Conservation (phyloP, 2,888 invertebrate genomes). For the Drosophila setosimentum region DNA sequence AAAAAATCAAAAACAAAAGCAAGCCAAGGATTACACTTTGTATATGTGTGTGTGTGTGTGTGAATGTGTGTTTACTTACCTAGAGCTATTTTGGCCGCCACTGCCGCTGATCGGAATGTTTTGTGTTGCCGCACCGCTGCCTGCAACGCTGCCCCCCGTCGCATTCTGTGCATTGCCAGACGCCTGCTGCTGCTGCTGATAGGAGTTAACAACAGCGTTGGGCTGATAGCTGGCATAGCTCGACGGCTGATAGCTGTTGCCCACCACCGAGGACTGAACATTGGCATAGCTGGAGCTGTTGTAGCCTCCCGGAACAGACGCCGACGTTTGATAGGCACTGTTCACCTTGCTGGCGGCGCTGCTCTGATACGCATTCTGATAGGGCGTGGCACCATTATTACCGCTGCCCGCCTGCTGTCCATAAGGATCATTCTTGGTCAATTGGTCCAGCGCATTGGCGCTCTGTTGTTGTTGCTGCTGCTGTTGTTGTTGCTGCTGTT, state of each 20-base stretch:
- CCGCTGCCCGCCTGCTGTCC: constrained; percentile 82
- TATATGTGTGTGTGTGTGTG: background rate
- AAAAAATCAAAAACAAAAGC: constrained; percentile 22
- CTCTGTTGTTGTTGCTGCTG: constrained; percentile 60
- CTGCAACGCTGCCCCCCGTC: constrained; percentile 73
- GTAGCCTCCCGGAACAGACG: constrained; percentile 81
- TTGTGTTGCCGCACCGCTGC: constrained; percentile 81
- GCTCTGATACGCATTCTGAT: constrained; percentile 84
- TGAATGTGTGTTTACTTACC: constrained; percentile 59
- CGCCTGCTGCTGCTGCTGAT: constrained; percentile 81
- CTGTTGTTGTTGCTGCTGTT: constrained; percentile 72
- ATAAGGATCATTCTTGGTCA: constrained; percentile 85
- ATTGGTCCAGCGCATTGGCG: constrained; percentile 82
- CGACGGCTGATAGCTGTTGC: constrained; percentile 84
- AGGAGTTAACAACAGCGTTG: constrained; percentile 84
- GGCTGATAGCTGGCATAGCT: constrained; percentile 85
- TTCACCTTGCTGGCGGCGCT: constrained; percentile 81
- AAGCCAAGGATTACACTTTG: constrained; percentile 6
- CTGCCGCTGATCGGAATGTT: constrained; percentile 85
- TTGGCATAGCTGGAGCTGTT: constrained; percentile 84
- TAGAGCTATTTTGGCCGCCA: constrained; percentile 83
- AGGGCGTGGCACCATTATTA: constrained; percentile 66
- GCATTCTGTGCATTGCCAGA: constrained; percentile 75
- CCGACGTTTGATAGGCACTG: constrained; percentile 82
- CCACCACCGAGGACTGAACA: constrained; percentile 84